Percentiles rank a stretch among this genome's conserved stretches.
phyloP scores from a whole-genome alignment of 2,113 vertebrate genomes.

The Lanius collurio region DNA sequence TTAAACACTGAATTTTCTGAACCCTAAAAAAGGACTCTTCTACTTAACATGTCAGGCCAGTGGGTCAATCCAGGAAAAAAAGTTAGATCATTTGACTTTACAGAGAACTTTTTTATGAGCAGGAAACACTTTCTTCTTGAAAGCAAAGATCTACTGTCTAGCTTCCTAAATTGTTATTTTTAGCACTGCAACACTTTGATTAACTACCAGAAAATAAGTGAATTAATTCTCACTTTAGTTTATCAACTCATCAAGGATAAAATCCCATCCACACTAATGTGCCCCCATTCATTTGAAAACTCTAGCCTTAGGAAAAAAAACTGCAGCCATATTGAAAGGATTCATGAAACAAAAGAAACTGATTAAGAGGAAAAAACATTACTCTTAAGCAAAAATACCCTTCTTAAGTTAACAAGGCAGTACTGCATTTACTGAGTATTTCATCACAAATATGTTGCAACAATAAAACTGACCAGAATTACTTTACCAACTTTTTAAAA shows the following conservation, averaged over 20 bases:
- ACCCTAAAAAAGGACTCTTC: neutral
- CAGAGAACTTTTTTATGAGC: neutral
- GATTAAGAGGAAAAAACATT: neutral
- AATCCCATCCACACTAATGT: neutral
- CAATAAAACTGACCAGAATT: neutral
- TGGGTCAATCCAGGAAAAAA: neutral
- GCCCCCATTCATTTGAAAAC: neutral
- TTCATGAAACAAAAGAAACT: neutral
- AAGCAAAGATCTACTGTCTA: neutral
- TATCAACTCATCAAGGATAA: neutral
- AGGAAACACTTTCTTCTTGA: neutral
- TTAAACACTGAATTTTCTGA: neutral
- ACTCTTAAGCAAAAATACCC: neutral
- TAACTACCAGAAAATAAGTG: neutral
- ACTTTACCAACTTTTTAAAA: neutral
- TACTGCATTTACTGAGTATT: neutral
- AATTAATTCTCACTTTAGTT: neutral
- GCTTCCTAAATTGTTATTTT: neutral
- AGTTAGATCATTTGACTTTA: neutral
- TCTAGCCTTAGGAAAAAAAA: neutral
- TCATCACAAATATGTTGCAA: neutral
- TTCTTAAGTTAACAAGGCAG: neutral
- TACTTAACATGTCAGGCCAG: neutral
- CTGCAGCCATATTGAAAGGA: neutral
- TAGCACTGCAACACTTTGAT: neutral